These are phyloP conservation scores for Platerodrilus igneus DNA, from an alignment of 2,888 invertebrate species.

Conservation along the genomic window DNA sequence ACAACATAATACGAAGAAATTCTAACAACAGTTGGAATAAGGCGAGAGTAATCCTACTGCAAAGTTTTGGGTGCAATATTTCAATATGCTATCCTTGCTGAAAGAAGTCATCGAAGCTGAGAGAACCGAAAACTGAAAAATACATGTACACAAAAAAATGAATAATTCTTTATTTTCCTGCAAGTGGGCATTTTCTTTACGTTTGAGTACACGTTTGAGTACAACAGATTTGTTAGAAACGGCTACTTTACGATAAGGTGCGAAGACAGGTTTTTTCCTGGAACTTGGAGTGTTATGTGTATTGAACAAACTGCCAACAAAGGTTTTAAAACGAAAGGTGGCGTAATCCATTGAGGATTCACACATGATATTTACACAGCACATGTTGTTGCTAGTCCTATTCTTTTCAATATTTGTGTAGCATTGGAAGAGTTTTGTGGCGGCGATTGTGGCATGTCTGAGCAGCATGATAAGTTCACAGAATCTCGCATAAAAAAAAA, in stretches of 20 bases:
- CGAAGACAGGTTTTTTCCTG: slow-evolving; percentile 41
- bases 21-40: too few species aligned
- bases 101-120: slow-evolving; percentile 42
- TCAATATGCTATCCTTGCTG: too few species aligned
- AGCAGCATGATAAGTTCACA: slow-evolving; percentile 41
- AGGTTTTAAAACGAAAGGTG: slow-evolving; percentile 41
- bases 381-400: slow-evolving; percentile 37
- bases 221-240: slow-evolving; percentile 34
- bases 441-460: slow-evolving; percentile 34
- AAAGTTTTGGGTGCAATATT: slow-evolving; percentile 21
- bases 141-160: slow-evolving; percentile 39
- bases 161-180: slow-evolving; percentile 41
- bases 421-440: slow-evolving; percentile 35
- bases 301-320: slow-evolving; percentile 38
- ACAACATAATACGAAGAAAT: not conserved
- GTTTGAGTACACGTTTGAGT: slow-evolving; percentile 31
- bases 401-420: slow-evolving; percentile 36
- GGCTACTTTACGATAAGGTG: slow-evolving; percentile 40
- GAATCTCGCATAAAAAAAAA: slow-evolving; percentile 37
- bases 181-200: slow-evolving; percentile 33
- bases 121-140: slow-evolving; percentile 41
- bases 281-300: slow-evolving; percentile 41
- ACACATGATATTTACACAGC: slow-evolving; percentile 42
- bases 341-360: slow-evolving; percentile 39
- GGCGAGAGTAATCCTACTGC: not conserved